A percentile compares a stretch with the other conserved stretches of the same genome.
Conservation (phyloP, 2,888 invertebrate species). For the Nebria brevicollis region DNA sequence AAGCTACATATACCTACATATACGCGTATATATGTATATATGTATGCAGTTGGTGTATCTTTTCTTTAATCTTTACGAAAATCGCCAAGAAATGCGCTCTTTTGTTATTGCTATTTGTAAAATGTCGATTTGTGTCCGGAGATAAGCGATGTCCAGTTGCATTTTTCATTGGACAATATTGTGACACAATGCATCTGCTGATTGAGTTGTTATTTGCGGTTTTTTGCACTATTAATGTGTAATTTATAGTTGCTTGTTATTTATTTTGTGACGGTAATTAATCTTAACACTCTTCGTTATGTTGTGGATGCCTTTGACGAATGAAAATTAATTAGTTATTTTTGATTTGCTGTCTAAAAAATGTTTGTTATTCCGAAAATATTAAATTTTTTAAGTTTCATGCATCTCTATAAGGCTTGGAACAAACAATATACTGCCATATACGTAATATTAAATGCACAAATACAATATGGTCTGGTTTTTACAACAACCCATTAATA, state of each 20-base stretch:
- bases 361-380: too few species aligned
- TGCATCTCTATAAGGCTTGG: not conserved
- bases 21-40: too few species aligned
- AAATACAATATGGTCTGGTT: slow-evolving; percentile 43
- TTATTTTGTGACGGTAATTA: not conserved
- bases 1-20: too few species aligned
- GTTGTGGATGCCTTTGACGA: not conserved
- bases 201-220: slow-evolving; percentile 8
- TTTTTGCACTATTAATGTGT: not conserved
- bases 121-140: not conserved
- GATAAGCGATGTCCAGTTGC: slow-evolving; percentile 15
- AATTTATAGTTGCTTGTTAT: not conserved
- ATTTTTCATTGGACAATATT: slow-evolving; percentile 10
- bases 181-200: slow-evolving; percentile 15
- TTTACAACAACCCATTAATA: not conserved
- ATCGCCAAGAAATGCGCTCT: slow-evolving; percentile 5
- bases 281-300: not conserved
- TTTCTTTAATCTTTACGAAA: not conserved
- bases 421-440: not conserved
- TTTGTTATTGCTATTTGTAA: slow-evolving; percentile 10
- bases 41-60: not conserved
- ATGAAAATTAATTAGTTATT: too few species aligned
- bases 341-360: too few species aligned
- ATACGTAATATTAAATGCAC: slow-evolving; percentile 31
- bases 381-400: too few species aligned